Evolutionary conservation across 2,797 vertebrate genomes (phyloP).

Genomic region (Anas acuta): DNA sequence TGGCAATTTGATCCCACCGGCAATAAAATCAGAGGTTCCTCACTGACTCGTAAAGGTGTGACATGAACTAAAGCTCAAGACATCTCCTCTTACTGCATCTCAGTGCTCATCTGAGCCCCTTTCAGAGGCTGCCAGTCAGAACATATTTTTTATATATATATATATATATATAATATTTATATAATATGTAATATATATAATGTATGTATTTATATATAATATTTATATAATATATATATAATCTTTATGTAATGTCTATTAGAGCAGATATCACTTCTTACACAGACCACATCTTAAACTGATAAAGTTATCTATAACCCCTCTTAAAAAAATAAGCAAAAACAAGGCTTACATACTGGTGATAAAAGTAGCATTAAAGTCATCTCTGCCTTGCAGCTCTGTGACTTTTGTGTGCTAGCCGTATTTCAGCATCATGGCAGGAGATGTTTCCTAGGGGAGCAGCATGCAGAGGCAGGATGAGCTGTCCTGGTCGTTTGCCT

Average conservation of each 20-base stretch:
- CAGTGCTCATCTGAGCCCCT: neutral
- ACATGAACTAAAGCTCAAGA: neutral
- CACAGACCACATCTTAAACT: neutral
- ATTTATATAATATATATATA: no score
- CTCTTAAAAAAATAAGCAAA: neutral
- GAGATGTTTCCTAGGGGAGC: neutral
- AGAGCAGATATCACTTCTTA: neutral
- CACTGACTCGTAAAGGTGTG: neutral
- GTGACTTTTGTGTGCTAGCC: neutral
- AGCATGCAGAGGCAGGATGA: rapidly evolving
- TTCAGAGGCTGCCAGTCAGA: neutral
- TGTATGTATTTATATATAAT: no score
- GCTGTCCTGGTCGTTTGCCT: neutral
- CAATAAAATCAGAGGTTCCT: neutral
- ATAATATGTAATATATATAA: no score
- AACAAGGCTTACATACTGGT: neutral
- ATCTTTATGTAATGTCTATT: no score
- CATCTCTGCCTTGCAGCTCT: neutral
- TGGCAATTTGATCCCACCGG: neutral
- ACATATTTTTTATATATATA: no score
- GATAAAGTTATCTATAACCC: neutral
- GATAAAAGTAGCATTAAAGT: neutral
- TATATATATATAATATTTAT: no score
- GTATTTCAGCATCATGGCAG: neutral
- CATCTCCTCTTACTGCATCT: neutral